Conservation (phyloP, 2,797 vertebrate genomes). For the Acridotheres tristis region DNA sequence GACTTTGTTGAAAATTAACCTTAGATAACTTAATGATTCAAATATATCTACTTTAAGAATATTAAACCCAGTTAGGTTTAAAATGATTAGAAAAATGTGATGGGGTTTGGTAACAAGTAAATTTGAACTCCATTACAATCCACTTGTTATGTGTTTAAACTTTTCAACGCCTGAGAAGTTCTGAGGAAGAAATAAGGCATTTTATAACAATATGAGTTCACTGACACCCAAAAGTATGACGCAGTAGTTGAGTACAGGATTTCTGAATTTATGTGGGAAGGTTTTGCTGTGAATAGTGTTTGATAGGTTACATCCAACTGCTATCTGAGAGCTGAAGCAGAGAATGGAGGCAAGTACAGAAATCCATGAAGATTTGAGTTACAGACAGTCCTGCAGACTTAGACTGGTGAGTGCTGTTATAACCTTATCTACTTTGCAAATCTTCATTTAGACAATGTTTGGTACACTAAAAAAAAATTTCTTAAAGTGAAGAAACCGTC, state of each 20-base stretch:
- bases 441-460: neutral
- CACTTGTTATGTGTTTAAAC: neutral
- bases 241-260: neutral
- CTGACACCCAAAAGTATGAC: neutral
- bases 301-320: neutral
- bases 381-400: neutral
- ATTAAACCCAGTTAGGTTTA: neutral
- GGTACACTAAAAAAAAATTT: neutral
- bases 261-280: neutral
- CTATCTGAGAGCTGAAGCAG: neutral
- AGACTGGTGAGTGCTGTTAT: neutral
- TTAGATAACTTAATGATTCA: neutral
- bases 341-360: neutral
- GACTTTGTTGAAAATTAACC: neutral
- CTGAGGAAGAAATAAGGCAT: neutral
- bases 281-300: neutral
- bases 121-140: neutral
- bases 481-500: neutral
- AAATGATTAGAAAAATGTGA: neutral
- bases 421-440: neutral
- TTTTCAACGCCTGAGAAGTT: neutral
- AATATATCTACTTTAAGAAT: neutral
- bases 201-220: neutral
- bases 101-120: neutral
- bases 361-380: neutral